phyloP scores from a whole-genome alignment of 2,888 invertebrate genomes.

The Germaria angustata region DNA sequence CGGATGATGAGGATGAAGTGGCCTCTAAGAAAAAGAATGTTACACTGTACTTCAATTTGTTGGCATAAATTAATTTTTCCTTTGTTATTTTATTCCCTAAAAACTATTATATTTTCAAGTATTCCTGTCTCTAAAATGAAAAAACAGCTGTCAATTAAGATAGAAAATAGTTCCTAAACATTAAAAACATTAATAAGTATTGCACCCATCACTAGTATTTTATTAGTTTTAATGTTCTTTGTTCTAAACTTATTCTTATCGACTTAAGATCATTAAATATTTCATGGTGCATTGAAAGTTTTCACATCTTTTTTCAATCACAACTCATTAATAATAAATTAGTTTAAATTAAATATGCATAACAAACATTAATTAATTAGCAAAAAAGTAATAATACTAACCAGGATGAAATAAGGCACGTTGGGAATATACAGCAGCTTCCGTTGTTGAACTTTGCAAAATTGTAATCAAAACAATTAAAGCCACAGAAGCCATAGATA shows the following conservation, averaged over 20 bases:
- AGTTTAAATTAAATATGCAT: constrained; percentile 64
- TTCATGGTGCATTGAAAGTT: neutral
- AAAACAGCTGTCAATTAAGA: too few relatives aligned
- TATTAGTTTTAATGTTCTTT: neutral
- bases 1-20: too few relatives aligned
- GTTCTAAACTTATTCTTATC: too few relatives aligned
- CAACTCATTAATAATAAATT: neutral
- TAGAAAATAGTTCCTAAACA: too few relatives aligned
- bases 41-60: too few relatives aligned
- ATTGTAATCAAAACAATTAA: constrained; percentile 69
- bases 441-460: constrained; percentile 57
- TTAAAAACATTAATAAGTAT: too few relatives aligned
- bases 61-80: too few relatives aligned
- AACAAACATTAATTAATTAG: constrained; percentile 14
- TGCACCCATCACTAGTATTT: too few relatives aligned
- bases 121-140: too few relatives aligned
- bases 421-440: constrained; percentile 76
- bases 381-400: constrained; percentile 70
- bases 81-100: too few relatives aligned
- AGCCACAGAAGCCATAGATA: constrained; percentile 68
- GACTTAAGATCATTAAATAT: neutral
- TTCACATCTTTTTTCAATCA: neutral
- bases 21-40: too few relatives aligned
- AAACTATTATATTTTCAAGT: too few relatives aligned
- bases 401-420: constrained; percentile 75